phyloP scores from a whole-genome alignment of 1,140 invertebrate genomes.

The Acromyrmex echinatior region DNA sequence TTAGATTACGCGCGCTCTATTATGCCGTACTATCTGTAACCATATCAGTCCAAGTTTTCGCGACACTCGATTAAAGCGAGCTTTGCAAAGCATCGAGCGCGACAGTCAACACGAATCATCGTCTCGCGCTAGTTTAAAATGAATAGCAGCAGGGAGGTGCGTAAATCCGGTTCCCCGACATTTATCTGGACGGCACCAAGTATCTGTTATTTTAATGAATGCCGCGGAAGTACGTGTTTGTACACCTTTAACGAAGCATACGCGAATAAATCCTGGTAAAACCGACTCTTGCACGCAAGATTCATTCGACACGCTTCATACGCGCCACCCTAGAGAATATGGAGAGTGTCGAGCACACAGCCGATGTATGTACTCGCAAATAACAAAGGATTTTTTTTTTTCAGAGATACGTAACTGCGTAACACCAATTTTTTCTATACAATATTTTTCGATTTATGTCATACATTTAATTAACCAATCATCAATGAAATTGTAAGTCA shows the following conservation, averaged over 20 bases:
- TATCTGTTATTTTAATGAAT: constrained; percentile 62
- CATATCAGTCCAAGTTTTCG: constrained; percentile 42
- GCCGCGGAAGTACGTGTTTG: constrained; percentile 46
- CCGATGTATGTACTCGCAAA: background rate
- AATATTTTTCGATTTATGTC: constrained; percentile 8
- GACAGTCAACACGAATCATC: constrained; percentile 35
- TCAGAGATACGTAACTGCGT: background rate
- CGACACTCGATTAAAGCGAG: constrained; percentile 57
- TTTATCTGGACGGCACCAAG: constrained; percentile 24
- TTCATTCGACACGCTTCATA: constrained; percentile 20
- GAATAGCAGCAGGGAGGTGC: constrained; percentile 12
- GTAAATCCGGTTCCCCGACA: constrained; percentile 34
- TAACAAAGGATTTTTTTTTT: constrained; percentile 40
- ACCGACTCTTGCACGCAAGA: constrained; percentile 51
- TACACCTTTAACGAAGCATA: constrained; percentile 62
- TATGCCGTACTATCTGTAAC: background rate
- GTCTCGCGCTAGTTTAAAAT: constrained; percentile 50
- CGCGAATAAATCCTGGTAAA: constrained; percentile 56
- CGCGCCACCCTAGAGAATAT: background rate
- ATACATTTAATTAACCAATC: background rate
- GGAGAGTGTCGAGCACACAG: background rate
- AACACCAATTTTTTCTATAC: background rate
- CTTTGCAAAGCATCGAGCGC: constrained; percentile 20
- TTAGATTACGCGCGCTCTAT: constrained; percentile 62
- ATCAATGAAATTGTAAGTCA: constrained; percentile 7